Evolutionary conservation across 2,797 vertebrate genomes (phyloP).

Genomic region (Phoxinus dragarum): DNA sequence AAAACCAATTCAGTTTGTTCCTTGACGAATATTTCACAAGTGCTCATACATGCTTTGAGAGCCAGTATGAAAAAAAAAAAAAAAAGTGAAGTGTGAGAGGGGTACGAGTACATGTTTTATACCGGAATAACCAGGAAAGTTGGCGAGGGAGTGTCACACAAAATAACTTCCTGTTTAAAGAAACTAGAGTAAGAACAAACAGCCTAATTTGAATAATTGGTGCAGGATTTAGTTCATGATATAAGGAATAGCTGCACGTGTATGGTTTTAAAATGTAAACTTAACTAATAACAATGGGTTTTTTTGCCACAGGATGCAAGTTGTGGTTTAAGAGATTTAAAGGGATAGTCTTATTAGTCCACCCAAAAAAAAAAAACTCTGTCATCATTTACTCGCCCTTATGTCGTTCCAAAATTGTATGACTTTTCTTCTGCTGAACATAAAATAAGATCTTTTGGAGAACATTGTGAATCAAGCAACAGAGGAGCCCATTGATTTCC

Average conservation of each 20-base stretch:
- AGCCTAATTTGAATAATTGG: not conserved
- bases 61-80: conserved; percentile 28
- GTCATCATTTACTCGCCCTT: not conserved
- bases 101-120: not conserved
- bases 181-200: not conserved
- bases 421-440: not conserved
- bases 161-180: conserved; percentile 35
- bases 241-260: not conserved
- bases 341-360: not conserved
- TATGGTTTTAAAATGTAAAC: not conserved
- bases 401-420: not conserved
- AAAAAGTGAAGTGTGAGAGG: not conserved
- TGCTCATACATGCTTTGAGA: not conserved
- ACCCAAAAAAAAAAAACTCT: not conserved
- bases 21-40: conserved; percentile 1
- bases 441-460: not conserved
- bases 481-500: not conserved
- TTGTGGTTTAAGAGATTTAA: not conserved
- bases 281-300: not conserved
- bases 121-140: conserved; percentile 34
- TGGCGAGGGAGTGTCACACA: conserved; percentile 14
- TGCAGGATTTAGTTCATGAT: no score
- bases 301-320: not conserved
- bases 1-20: conserved; percentile 18
- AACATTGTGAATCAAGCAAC: not conserved